A percentile compares a stretch with the other conserved stretches of the same genome.
phyloP scores from a whole-genome alignment of 2,888 invertebrate species.

The Phalera bucephala region DNA sequence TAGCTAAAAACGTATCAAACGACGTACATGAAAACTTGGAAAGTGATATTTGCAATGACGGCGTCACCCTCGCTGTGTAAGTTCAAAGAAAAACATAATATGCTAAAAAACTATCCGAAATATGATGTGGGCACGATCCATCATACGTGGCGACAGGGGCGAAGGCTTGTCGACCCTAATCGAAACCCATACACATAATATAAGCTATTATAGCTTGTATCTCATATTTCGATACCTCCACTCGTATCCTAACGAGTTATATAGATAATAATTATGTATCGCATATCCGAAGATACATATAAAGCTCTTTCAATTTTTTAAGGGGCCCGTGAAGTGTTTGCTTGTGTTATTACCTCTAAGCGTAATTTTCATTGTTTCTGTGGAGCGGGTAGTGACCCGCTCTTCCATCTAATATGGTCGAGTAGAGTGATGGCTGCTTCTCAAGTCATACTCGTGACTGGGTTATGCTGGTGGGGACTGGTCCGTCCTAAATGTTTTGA shows the following conservation, averaged over 20 bases:
- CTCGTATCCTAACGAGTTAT: constrained; percentile 26
- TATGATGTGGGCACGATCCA: constrained; percentile 72
- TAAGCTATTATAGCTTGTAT: constrained; percentile 34
- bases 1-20: neutral
- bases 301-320: no score
- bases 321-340: no score
- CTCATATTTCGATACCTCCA: constrained; percentile 33
- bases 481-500: no score
- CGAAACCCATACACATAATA: constrained; percentile 62
- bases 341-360: no score
- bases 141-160: constrained; percentile 70
- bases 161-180: constrained; percentile 78
- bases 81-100: constrained; percentile 50
- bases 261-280: no score
- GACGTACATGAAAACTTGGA: constrained; percentile 9
- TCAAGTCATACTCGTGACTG: no score
- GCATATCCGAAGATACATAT: no score
- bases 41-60: constrained; percentile 35
- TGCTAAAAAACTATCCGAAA: constrained; percentile 70
- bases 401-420: no score
- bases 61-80: constrained; percentile 36
- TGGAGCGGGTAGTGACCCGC: no score
- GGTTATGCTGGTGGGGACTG: no score
- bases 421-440: no score
- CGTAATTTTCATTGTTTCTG: no score